phyloP scores from a whole-genome alignment of 92 coral and sea anemone species.

The Diadumene lineata region DNA sequence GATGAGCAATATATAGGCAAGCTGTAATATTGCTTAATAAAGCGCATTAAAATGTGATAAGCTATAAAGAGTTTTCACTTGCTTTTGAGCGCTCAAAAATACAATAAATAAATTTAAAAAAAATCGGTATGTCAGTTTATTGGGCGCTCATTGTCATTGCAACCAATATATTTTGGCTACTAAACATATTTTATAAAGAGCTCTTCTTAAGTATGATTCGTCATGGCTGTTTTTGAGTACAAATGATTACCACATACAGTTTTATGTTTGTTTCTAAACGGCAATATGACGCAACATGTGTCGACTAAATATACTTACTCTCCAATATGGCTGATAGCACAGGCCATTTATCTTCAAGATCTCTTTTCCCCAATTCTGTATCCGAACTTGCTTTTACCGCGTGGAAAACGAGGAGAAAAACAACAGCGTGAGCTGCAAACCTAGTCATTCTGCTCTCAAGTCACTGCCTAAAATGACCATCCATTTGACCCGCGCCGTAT shows the following conservation, averaged over 20 bases:
- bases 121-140: no score
- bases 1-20: no score
- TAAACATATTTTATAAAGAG: no score
- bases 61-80: no score
- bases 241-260: no score
- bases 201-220: no score
- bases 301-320: constrained; percentile 5
- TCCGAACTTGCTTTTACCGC: neutral
- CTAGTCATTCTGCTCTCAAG: constrained; percentile 1
- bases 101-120: no score
- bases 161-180: no score
- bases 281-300: neutral
- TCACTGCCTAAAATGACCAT: neutral
- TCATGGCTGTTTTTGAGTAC: neutral
- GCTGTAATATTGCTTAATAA: no score
- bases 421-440: neutral
- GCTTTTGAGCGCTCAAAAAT: no score
- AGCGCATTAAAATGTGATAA: no score
- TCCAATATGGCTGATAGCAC: neutral
- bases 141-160: no score
- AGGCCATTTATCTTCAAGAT: constrained; percentile 2
- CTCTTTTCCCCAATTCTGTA: neutral
- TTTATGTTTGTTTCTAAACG: neutral
- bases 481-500: neutral
- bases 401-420: neutral